Evolutionary conservation across 2,113 vertebrate genomes (phyloP).

Genomic region (Pollimyrus isidori): DNA sequence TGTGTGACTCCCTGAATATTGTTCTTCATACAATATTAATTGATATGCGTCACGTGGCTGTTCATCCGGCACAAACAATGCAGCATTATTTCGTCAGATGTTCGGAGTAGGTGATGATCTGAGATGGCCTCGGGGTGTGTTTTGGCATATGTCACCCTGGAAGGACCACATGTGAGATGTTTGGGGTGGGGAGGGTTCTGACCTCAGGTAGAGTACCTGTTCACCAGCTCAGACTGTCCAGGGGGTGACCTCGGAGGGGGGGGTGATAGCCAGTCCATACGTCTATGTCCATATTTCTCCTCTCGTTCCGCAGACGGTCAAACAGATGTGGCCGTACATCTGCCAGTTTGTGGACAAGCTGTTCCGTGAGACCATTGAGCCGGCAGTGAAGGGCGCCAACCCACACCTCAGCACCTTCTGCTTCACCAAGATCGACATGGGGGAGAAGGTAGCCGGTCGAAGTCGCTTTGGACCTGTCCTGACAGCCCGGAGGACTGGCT

Average conservation of each 20-base stretch:
- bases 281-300: not conserved
- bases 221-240: not conserved
- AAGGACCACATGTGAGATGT: not conserved
- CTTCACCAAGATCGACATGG: slow-evolving; percentile 89
- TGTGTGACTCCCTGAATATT: not conserved
- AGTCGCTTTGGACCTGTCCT: not conserved
- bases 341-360: slow-evolving; percentile 94
- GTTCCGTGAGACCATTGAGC: slow-evolving; percentile 90
- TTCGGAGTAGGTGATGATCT: not conserved
- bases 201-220: not conserved
- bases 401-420: slow-evolving; percentile 82
- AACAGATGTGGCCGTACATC: slow-evolving; percentile 98
- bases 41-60: not conserved
- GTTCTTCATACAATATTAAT: not conserved
- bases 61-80: not conserved
- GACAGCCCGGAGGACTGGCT: not conserved
- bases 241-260: not conserved
- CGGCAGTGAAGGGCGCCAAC: slow-evolving; percentile 81
- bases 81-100: not conserved
- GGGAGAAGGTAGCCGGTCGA: slow-evolving; percentile 74
- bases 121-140: not conserved
- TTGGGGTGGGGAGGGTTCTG: not conserved
- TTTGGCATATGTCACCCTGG: not conserved
- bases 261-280: not conserved
- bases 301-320: slow-evolving; percentile 73